A percentile compares a stretch with the other conserved stretches of the same genome.
Evolutionary conservation across 2,888 invertebrate genomes (phyloP).

Genomic region (Operophtera brumata): DNA sequence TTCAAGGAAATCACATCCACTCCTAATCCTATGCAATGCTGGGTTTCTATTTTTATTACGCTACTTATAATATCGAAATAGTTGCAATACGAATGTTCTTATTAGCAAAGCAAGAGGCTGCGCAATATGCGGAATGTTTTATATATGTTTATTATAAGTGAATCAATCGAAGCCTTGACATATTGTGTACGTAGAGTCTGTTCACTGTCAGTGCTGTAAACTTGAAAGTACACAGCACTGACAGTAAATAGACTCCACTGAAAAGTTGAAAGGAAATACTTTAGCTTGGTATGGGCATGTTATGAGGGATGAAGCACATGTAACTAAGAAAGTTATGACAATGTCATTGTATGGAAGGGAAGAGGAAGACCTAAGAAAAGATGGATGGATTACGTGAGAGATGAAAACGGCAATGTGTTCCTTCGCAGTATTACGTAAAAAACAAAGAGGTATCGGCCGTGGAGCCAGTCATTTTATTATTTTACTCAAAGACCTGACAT

Average conservation of each 20-base stretch:
- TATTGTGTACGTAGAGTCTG: conserved; percentile 19
- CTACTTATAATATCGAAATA: conserved; percentile 15
- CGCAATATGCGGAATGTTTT: conserved; percentile 23
- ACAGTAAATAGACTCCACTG: not conserved
- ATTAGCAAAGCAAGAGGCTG: conserved; percentile 25
- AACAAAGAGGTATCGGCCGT: too few relatives aligned
- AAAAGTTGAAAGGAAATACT: too few relatives aligned
- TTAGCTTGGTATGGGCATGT: too few relatives aligned
- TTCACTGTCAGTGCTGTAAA: not conserved
- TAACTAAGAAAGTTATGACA: too few relatives aligned
- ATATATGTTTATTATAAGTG: conserved; percentile 24
- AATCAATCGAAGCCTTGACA: conserved; percentile 28
- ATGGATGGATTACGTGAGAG: too few relatives aligned
- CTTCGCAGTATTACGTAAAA: too few relatives aligned
- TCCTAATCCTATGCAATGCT: not conserved
- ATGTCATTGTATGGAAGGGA: too few relatives aligned
- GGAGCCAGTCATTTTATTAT: too few relatives aligned
- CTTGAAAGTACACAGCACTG: not conserved
- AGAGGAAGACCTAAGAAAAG: too few relatives aligned
- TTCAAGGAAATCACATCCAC: not conserved
- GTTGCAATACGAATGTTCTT: conserved; percentile 18
- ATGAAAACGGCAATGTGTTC: too few relatives aligned
- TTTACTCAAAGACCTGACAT: too few relatives aligned
- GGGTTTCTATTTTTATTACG: conserved; percentile 8
- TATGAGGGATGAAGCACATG: too few relatives aligned